Percentiles rank a stretch among this genome's conserved stretches.
These are phyloP conservation scores for Onychostruthus taczanowskii DNA, from an alignment of 2,113 vertebrate species.

Conservation along the genomic window DNA sequence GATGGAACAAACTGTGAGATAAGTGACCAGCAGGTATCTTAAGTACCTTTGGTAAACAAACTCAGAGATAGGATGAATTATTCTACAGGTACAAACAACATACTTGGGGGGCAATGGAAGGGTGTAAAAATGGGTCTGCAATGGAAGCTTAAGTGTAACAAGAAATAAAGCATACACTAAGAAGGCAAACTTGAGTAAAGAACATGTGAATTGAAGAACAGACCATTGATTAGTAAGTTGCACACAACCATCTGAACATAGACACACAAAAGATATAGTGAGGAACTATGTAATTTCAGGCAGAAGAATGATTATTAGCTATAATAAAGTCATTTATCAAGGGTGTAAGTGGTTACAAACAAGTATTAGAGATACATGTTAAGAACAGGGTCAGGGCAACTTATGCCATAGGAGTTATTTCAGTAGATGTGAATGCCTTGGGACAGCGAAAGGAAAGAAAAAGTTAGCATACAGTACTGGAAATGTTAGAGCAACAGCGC, in stretches of 20 bases:
- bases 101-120: background rate
- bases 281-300: fast-evolving
- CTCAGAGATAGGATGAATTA: background rate
- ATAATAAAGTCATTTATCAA: background rate
- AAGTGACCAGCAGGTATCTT: background rate
- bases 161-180: background rate
- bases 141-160: background rate
- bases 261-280: background rate
- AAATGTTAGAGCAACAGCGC: background rate
- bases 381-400: background rate
- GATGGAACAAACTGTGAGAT: background rate
- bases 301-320: background rate
- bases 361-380: background rate
- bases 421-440: background rate
- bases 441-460: background rate
- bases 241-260: background rate
- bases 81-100: background rate
- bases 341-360: background rate
- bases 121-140: background rate
- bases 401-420: background rate
- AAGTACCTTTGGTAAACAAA: background rate
- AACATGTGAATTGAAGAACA: background rate
- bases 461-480: background rate
- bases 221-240: background rate
- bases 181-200: background rate